Base-by-base conservation (phyloP, 2,888 invertebrate species). In the Phengaris alcon region DNA sequence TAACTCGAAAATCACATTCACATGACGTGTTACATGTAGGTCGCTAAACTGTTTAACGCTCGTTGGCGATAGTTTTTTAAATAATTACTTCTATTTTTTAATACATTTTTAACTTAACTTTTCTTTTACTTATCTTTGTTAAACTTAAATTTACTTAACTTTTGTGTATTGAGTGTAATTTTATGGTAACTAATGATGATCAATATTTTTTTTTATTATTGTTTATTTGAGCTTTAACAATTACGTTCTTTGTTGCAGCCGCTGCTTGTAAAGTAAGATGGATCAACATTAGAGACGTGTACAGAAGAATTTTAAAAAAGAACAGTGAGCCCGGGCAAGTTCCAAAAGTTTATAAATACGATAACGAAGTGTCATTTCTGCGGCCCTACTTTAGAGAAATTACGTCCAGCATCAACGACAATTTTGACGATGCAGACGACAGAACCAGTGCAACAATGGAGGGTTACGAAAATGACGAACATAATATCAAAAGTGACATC, bases 221-320 rank as follows among this genome's bases (percentile, higher is more conserved):
- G 12, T 52, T 8, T 59, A 59, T 22, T 8, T 72, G 7, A 72
- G 35, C 15, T 12, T 54, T 57, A 73, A 55, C 74, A 75, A 44
- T 9, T 46, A 54, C 64, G 55, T 44, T 69, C 73, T 13, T 76
- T 59, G 57, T 80, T 81, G n/a, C 82, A 93, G 93, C 91, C 57
- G 85, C 84, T 0, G 90, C 90, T 74, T 93, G 93, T 78, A 93
- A 93, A 86, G 82, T 88, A 2, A 83, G 93, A 79, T 93, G 93
- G 93, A 87, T 93, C 59, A 90, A 93, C 77, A 93, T 93, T 80
- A 84, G 93, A 77, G 93, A 93, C 57, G 93, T 92, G 0, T 88
- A 92, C 78, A 82, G 93, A 68, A 80, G 93, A 8, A 90, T 91
- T 54, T 78, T 92, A 55, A 85, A 86, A 51, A 89, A 89, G 77